Conservation (phyloP, 2,888 invertebrate species). For the Spilarctia lutea region DNA sequence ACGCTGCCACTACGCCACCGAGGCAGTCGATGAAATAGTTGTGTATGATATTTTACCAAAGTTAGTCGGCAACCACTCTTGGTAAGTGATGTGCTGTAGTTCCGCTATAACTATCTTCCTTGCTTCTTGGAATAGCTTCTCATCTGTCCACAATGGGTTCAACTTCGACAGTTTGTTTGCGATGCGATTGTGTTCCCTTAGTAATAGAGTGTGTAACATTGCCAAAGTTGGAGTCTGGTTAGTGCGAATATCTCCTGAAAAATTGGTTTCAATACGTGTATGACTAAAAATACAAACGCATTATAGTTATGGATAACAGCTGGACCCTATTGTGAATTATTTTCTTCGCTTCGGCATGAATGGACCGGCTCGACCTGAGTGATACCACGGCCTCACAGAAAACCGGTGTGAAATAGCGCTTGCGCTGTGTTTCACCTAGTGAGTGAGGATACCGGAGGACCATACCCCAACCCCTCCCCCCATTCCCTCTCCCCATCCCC, state of each 20-base stretch:
- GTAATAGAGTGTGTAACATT: slow-evolving; percentile 81
- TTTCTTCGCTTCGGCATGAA: too few relatives aligned
- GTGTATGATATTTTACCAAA: slow-evolving; percentile 70
- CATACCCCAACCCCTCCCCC: too few relatives aligned
- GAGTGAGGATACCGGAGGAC: too few relatives aligned
- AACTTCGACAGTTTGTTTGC: slow-evolving; percentile 79
- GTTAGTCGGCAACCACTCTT: slow-evolving; percentile 86
- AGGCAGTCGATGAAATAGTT: neutral
- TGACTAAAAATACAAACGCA: neutral
- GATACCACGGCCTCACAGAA: too few relatives aligned
- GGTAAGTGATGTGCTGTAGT: slow-evolving; percentile 87
- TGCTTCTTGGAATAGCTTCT: slow-evolving; percentile 85
- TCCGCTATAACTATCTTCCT: slow-evolving; percentile 85
- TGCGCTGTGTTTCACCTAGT: too few relatives aligned
- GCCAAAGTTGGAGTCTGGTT: slow-evolving; percentile 86
- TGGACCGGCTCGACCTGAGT: too few relatives aligned
- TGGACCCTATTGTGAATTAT: too few relatives aligned
- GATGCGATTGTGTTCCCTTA: slow-evolving; percentile 86
- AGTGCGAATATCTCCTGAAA: slow-evolving; percentile 82
- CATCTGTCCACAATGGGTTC: slow-evolving; percentile 87
- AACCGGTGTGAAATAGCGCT: too few relatives aligned
- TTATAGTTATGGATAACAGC: neutral
- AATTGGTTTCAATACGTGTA: neutral
- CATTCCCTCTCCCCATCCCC: too few relatives aligned
- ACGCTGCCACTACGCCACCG: too few relatives aligned